phyloP scores from a whole-genome alignment of 2,113 vertebrate species.

The Ascaphus truei region DNA sequence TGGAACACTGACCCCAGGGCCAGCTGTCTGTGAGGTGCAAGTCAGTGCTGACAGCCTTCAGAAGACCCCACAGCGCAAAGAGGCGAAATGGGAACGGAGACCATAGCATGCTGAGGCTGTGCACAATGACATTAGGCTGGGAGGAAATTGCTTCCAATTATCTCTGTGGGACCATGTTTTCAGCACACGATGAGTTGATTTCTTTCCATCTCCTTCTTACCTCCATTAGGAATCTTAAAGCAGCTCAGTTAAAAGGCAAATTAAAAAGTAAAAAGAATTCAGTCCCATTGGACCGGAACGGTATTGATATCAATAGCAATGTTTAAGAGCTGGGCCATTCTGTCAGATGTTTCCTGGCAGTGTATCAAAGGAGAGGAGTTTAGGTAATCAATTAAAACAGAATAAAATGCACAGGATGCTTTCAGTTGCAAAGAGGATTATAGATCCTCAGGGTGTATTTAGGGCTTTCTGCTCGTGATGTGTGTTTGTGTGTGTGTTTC shows the following conservation, averaged over 20 bases:
- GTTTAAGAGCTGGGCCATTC: neutral
- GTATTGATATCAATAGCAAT: neutral
- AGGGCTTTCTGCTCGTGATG: neutral
- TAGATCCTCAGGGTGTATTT: neutral
- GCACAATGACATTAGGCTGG: conserved; percentile 1
- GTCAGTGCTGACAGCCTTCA: neutral
- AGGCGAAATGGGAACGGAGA: neutral
- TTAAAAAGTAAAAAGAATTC: neutral
- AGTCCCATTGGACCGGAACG: neutral
- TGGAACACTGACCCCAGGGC: neutral
- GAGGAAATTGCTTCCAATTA: conserved; percentile 25
- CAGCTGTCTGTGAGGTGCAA: neutral
- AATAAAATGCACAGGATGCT: conserved; percentile 9
- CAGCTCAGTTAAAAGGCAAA: neutral
- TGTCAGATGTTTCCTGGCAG: conserved; percentile 1
- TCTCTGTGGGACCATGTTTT: neutral
- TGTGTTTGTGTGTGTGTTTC: neutral
- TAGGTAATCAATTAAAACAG: conserved; percentile 13
- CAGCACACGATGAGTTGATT: neutral
- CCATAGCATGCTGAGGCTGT: neutral
- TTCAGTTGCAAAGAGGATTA: conserved; percentile 24
- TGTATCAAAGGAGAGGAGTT: neutral
- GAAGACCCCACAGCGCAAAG: neutral
- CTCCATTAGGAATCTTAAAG: neutral
- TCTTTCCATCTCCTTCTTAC: neutral